Base-by-base conservation (phyloP, 2,888 invertebrate species). In the Hypomecis atomaria region DNA sequence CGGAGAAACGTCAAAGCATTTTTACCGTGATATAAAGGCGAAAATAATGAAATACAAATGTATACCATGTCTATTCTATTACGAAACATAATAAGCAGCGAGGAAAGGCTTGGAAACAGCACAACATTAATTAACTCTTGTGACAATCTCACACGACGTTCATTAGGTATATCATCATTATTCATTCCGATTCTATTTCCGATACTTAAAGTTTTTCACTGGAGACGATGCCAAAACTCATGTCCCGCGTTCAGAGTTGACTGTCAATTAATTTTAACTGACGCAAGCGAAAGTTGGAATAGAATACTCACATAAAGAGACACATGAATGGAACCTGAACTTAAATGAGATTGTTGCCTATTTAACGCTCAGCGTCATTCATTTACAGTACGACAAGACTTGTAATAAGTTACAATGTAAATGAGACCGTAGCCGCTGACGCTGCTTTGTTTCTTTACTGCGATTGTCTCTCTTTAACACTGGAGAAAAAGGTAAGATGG, bases 121-220 rank as follows among this genome's bases (percentile, higher is more conserved):
- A 71, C 73, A 81, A 78, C 83, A 91, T 90, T 91, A 89, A 91
- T 91, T 88, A 87, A 84, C 76, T 60, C 76, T 70, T 77, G 84
- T 82, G 90, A 89, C 90, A 87, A 79, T 82, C 84, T 87, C 89
- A 86, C 89, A 88, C 85, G 89, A 84, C 88, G 80, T 87, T 85
- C 86, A 85, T 87, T 87, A 84, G 79, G 78, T 81, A 80, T 80
- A 80, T 77, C 77, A 78, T 85, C 89, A 89, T 92, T 87, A 90
- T 71, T 90, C 89, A 89, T 85, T 42, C 44, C 67, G 72, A 81
- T 84, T 86, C 90, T 92, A 91, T 90, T 91, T 89, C 84, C 86
- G 83, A 88, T 88, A 82, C 81, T 80, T 81, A 77, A 83, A 88
- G 84, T 89, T 90, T 90, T 90, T 89, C 84, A 82, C 75, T 67